A percentile compares a stretch with the other conserved stretches of the same genome.
These are phyloP conservation scores for Epicampocera succincta DNA, from an alignment of 2,888 invertebrate species.

Conservation along the genomic window DNA sequence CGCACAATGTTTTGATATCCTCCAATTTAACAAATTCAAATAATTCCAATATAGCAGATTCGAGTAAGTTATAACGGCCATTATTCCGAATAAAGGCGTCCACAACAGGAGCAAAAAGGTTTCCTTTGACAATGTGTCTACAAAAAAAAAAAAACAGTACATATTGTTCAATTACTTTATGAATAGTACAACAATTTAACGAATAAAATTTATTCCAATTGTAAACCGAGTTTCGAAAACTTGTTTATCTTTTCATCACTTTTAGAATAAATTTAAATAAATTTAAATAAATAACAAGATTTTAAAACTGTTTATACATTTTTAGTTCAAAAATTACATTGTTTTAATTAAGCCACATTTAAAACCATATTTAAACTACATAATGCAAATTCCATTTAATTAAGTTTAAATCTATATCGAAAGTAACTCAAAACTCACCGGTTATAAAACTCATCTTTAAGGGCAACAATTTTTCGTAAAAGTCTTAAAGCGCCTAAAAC, in stretches of 20 bases:
- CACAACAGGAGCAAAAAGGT: slow-evolving; percentile 96
- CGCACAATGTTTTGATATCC: slow-evolving; percentile 94
- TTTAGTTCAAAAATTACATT: neutral
- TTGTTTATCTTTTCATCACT: no score
- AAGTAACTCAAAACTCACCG: slow-evolving; percentile 76
- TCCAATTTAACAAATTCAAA: slow-evolving; percentile 99
- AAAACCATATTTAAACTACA: no score
- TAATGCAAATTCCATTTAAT: no score
- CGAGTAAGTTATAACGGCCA: slow-evolving; percentile 98
- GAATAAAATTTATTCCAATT: no score
- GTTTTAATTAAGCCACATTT: no score
- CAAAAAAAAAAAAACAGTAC: neutral
- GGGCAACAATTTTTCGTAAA: slow-evolving; percentile 97
- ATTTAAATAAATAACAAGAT: no score
- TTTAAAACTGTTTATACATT: no score
- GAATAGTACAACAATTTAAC: no score
- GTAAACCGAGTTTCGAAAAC: no score
- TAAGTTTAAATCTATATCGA: no score
- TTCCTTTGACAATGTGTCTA: slow-evolving; percentile 95
- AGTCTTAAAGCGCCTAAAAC: slow-evolving; percentile 97
- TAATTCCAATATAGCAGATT: slow-evolving; percentile 99
- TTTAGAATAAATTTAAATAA: no score
- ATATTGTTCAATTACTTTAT: no score
- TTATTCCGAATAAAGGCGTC: slow-evolving; percentile 98
- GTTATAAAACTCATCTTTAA: slow-evolving; percentile 99